Conservation (phyloP, 2,113 vertebrate species). For the Eulemur macaco region DNA sequence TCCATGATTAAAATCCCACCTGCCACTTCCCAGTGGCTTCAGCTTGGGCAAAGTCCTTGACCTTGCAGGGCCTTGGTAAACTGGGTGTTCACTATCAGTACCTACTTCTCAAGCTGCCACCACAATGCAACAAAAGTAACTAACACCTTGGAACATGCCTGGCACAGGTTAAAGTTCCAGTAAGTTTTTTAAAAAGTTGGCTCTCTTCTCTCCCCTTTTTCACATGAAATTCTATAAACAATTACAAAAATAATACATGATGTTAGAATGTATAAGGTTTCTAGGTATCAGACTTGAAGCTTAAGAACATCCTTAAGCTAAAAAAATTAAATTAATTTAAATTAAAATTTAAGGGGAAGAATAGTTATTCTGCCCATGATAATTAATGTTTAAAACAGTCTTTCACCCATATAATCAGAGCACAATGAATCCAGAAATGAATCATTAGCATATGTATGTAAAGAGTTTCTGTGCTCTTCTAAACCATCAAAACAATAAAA, state of each 20-base stretch:
- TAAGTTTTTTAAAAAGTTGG: neutral
- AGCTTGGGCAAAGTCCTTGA: neutral
- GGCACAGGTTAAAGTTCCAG: neutral
- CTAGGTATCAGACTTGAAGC: neutral
- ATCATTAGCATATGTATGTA: neutral
- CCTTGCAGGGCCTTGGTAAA: neutral
- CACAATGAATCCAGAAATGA: neutral
- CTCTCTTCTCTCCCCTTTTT: neutral
- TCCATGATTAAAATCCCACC: neutral
- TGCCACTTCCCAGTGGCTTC: neutral
- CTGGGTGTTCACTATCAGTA: neutral
- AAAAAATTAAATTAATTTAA: neutral
- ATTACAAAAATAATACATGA: neutral
- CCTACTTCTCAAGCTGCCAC: neutral
- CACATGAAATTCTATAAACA: neutral
- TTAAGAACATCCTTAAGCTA: neutral
- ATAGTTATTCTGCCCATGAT: neutral
- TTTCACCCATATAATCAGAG: neutral
- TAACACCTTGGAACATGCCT: neutral
- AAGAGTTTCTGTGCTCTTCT: neutral
- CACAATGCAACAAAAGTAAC: neutral
- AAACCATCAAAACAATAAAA: neutral
- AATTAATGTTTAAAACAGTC: neutral
- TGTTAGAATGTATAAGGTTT: neutral
- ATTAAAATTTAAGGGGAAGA: neutral